These are phyloP conservation scores for Pyrrhia umbra DNA, from an alignment of 2,888 invertebrate genomes.

Conservation along the genomic window DNA sequence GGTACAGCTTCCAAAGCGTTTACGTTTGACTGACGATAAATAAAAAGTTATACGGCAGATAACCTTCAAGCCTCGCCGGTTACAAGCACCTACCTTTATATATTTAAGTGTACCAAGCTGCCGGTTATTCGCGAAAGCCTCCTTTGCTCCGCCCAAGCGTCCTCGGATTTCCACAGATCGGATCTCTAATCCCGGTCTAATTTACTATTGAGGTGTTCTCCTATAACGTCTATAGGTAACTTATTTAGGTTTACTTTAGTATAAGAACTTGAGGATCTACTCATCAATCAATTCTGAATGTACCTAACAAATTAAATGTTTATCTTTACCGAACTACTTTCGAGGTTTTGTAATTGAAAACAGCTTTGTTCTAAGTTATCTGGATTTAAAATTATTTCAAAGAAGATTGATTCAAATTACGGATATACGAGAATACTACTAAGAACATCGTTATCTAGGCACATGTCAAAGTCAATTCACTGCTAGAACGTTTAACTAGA, in stretches of 20 bases:
- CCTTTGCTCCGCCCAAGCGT: conserved; percentile 23
- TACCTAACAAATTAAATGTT: background rate
- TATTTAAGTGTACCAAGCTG: conserved; percentile 28
- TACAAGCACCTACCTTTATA: conserved; percentile 17
- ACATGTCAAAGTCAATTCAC: no score
- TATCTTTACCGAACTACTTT: no score
- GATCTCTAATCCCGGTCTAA: conserved; percentile 63
- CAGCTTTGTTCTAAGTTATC: no score
- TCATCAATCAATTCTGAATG: background rate
- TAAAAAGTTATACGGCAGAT: conserved; percentile 58
- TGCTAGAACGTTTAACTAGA: no score
- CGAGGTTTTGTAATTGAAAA: no score
- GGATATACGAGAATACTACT: no score
- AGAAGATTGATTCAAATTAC: no score
- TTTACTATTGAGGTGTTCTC: conserved; percentile 63
- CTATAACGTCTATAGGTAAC: conserved; percentile 49
- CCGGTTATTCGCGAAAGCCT: conserved; percentile 25
- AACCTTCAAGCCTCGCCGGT: conserved; percentile 28
- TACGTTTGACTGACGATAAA: conserved; percentile 63
- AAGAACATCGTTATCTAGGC: no score
- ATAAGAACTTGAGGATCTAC: conserved; percentile 11
- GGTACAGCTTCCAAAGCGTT: conserved; percentile 53
- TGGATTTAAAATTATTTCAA: no score
- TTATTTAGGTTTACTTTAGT: conserved; percentile 44
- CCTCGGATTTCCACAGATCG: conserved; percentile 60